These are phyloP conservation scores for Callionymus lyra DNA, from an alignment of 2,113 vertebrate species.

Conservation along the genomic window DNA sequence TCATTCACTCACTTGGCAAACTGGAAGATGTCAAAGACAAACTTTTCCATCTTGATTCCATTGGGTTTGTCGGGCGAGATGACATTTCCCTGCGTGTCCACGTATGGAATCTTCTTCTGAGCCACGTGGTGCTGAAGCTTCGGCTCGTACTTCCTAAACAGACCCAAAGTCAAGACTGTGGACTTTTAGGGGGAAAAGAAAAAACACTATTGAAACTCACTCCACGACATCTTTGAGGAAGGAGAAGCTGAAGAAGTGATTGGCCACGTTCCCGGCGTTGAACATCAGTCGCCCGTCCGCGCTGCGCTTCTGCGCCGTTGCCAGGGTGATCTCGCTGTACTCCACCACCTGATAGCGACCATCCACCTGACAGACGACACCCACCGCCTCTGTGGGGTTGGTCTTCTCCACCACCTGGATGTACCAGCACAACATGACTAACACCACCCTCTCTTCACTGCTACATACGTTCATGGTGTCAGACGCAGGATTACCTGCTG, in stretches of 20 bases:
- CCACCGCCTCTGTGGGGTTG: conserved; percentile 90
- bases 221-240: conserved; percentile 84
- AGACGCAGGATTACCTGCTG: too few relatives aligned
- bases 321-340: conserved; percentile 92
- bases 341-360: conserved; percentile 91
- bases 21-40: conserved; percentile 97
- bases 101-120: conserved; percentile 88
- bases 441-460: too few relatives aligned
- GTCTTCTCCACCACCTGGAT: conserved; percentile 93
- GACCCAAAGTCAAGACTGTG: conserved; percentile 1
- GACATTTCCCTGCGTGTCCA: conserved; percentile 73
- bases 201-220: conserved; percentile 59
- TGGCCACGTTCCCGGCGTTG: conserved; percentile 87
- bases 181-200: background rate
- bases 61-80: conserved; percentile 90
- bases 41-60: conserved; percentile 98
- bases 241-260: conserved; percentile 85
- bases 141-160: conserved; percentile 76
- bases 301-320: conserved; percentile 79
- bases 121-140: conserved; percentile 90
- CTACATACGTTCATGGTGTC: too few relatives aligned
- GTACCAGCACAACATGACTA: background rate
- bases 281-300: conserved; percentile 82
- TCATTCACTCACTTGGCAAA: conserved; percentile 82
- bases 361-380: conserved; percentile 88